Percentiles rank a stretch among this genome's conserved stretches.
phyloP scores from a whole-genome alignment of 1,140 invertebrate species.

The Melipona quadrifasciata region DNA sequence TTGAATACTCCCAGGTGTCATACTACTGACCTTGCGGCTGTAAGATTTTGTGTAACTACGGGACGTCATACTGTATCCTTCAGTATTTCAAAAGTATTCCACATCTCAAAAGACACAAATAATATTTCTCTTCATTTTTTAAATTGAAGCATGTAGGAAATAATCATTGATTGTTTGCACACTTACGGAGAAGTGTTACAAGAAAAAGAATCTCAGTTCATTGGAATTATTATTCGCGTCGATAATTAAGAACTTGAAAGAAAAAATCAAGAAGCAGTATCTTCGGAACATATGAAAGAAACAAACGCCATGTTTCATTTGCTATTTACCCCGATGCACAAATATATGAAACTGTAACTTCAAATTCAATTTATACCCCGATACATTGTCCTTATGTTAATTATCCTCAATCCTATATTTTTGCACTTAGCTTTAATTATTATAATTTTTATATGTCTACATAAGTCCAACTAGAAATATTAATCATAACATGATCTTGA shows the following conservation, averaged over 20 bases:
- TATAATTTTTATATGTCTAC: constrained; percentile 43
- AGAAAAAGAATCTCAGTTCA: constrained; percentile 20
- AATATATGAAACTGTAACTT: constrained; percentile 59
- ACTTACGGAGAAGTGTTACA: constrained; percentile 32
- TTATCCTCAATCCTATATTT: constrained; percentile 20
- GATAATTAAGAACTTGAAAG: constrained; percentile 25
- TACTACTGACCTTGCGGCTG: constrained; percentile 80
- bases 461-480: constrained; percentile 69
- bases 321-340: constrained; percentile 67
- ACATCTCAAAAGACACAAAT: constrained; percentile 68
- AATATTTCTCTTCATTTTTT: constrained; percentile 66
- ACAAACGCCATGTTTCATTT: constrained; percentile 80
- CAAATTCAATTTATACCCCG: constrained; percentile 47
- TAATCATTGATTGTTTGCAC: constrained; percentile 36
- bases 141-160: constrained; percentile 16
- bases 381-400: constrained; percentile 34
- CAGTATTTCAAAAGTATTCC: constrained; percentile 56
- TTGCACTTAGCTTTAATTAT: constrained; percentile 47
- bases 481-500: constrained; percentile 77
- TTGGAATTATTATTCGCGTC: constrained; percentile 19
- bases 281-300: constrained; percentile 71
- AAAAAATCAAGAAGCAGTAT: constrained; percentile 48
- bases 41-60: constrained; percentile 84
- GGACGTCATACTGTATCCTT: constrained; percentile 80
- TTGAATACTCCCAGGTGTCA: constrained; percentile 85